Evolutionary conservation across 2,888 invertebrate species (phyloP).

Genomic region (Volucella bombylans): DNA sequence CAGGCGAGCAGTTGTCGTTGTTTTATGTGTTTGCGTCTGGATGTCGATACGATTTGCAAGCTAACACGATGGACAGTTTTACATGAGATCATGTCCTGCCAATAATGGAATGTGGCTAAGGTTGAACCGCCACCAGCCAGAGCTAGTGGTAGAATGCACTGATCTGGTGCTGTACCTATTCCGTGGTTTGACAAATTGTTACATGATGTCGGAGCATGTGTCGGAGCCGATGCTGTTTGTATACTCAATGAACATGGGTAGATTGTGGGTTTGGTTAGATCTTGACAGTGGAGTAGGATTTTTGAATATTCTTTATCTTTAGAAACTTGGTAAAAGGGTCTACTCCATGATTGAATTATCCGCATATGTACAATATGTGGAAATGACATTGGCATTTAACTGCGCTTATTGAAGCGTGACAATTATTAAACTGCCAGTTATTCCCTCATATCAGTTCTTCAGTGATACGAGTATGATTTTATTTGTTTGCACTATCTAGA

Average conservation of each 20-base stretch:
- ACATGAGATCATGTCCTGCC: slow-evolving; percentile 64
- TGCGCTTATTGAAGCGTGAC: too few relatives aligned
- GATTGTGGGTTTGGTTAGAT: slow-evolving; percentile 49
- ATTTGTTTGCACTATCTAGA: too few relatives aligned
- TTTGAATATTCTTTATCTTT: slow-evolving; percentile 15
- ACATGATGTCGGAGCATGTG: slow-evolving; percentile 76
- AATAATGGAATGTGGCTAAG: slow-evolving; percentile 49
- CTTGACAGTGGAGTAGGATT: slow-evolving; percentile 6
- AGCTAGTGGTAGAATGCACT: slow-evolving; percentile 34
- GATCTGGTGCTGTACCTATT: slow-evolving; percentile 71
- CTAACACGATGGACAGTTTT: slow-evolving; percentile 65
- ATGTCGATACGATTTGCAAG: slow-evolving; percentile 71
- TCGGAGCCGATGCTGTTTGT: slow-evolving; percentile 50
- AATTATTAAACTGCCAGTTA: too few relatives aligned
- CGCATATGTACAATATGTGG: too few relatives aligned
- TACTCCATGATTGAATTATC: too few relatives aligned
- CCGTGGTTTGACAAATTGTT: slow-evolving; percentile 77
- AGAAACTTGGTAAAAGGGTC: not conserved
- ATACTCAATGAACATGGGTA: slow-evolving; percentile 5
- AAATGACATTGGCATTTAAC: too few relatives aligned
- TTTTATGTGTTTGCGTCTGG: slow-evolving; percentile 28
- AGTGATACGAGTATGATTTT: too few relatives aligned
- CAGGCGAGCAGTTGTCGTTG: slow-evolving; percentile 27
- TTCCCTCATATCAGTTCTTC: too few relatives aligned
- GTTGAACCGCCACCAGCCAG: not conserved